phyloP scores from a whole-genome alignment of 2,113 vertebrate species.

The Atherinomorus stipes region DNA sequence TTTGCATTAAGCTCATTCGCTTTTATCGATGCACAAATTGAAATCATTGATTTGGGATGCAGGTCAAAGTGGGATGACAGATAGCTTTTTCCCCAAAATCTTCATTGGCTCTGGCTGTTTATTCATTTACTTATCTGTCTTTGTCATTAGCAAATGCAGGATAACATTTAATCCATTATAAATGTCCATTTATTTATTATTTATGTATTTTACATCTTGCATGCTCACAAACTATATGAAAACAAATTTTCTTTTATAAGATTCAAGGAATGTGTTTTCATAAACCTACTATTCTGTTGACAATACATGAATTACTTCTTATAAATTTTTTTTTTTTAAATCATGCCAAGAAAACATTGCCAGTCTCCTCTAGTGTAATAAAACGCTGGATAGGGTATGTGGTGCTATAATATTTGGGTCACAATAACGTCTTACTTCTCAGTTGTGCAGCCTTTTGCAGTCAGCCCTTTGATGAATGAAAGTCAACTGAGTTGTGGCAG shows the following conservation, averaged over 20 bases:
- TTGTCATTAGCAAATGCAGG: constrained; percentile 29
- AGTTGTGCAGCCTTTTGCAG: constrained; percentile 66
- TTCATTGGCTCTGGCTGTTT: constrained; percentile 30
- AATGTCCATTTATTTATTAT: constrained; percentile 17
- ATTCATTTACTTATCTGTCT: constrained; percentile 34
- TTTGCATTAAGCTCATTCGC: constrained; percentile 54
- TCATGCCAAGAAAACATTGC: constrained; percentile 50
- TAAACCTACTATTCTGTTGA: background rate
- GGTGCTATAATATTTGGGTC: constrained; percentile 79
- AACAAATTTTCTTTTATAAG: too few species aligned
- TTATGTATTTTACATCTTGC: background rate
- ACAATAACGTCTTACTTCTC: constrained; percentile 78
- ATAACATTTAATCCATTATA: constrained; percentile 34
- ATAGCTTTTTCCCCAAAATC: constrained; percentile 49
- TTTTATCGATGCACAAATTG: constrained; percentile 68
- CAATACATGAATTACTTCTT: constrained; percentile 10
- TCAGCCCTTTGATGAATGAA: constrained; percentile 85
- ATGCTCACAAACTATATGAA: background rate
- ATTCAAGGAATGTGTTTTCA: background rate
- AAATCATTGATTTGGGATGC: constrained; percentile 66
- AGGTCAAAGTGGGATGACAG: constrained; percentile 66
- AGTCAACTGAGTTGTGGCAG: constrained; percentile 82
- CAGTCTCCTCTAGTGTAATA: constrained; percentile 72
- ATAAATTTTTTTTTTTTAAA: too few species aligned
- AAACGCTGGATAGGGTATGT: constrained; percentile 75